phyloP scores from a whole-genome alignment of 1,140 invertebrate species.

The Drosophila fuyamai region DNA sequence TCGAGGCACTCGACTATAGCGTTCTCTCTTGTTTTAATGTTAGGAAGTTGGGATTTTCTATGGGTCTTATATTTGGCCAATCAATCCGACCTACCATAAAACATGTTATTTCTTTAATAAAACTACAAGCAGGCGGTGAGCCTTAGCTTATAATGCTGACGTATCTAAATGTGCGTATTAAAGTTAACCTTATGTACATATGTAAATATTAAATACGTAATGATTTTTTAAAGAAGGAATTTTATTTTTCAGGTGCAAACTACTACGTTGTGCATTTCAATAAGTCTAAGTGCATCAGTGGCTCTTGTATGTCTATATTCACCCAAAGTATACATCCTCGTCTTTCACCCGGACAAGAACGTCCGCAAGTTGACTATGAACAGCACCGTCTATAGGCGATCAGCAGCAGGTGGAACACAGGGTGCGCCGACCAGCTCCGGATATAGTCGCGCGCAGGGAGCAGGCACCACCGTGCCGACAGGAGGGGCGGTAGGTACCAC shows the following conservation, averaged over 20 bases:
- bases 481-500: slow-evolving; percentile 13
- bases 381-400: slow-evolving; percentile 84
- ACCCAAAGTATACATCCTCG: slow-evolving; percentile 91
- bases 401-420: slow-evolving; percentile 50
- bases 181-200: too few species aligned
- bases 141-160: too few species aligned
- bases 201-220: too few species aligned
- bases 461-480: neutral
- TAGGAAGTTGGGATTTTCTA: too few species aligned
- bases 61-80: too few species aligned
- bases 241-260: slow-evolving; percentile 87
- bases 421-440: slow-evolving; percentile 49
- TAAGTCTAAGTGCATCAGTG: slow-evolving; percentile 91
- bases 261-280: slow-evolving; percentile 91
- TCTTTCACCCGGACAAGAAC: slow-evolving; percentile 92
- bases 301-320: slow-evolving; percentile 91
- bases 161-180: too few species aligned
- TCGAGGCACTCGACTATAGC: too few species aligned
- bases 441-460: slow-evolving; percentile 50
- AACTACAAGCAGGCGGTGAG: too few species aligned
- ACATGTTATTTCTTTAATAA: too few species aligned
- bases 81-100: too few species aligned
- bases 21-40: too few species aligned
- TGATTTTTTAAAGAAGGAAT: neutral
- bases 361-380: slow-evolving; percentile 86